These are phyloP conservation scores for Centropus unirufus DNA, from an alignment of 2,113 vertebrate species.

Conservation along the genomic window DNA sequence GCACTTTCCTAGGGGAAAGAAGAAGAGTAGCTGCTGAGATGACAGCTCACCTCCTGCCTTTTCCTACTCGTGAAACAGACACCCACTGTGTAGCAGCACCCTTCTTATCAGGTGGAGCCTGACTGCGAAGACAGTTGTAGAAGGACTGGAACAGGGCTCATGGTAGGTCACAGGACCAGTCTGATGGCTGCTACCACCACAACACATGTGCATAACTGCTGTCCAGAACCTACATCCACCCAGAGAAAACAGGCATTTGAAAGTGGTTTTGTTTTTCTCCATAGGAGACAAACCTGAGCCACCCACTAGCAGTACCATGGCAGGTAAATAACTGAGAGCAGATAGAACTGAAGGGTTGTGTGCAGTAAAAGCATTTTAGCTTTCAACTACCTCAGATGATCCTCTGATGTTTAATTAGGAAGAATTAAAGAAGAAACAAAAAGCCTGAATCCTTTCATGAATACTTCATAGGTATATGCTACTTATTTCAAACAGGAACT, in stretches of 20 bases:
- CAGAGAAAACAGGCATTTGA: not conserved
- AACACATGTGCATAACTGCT: accelerated
- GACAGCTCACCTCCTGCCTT: not conserved
- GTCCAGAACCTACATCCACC: not conserved
- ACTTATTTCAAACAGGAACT: not conserved
- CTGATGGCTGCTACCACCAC: not conserved
- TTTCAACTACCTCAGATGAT: not conserved
- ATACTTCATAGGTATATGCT: not conserved
- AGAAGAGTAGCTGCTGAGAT: not conserved
- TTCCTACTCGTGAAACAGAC: not conserved
- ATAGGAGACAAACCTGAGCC: not conserved
- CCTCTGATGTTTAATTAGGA: constrained; percentile 12
- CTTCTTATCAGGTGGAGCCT: not conserved
- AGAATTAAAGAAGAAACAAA: constrained; percentile 40
- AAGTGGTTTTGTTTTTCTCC: not conserved
- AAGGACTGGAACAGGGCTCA: not conserved
- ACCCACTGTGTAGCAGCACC: accelerated
- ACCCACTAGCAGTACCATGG: not conserved
- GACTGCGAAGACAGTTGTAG: accelerated
- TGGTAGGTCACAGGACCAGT: not conserved
- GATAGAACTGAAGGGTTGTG: not conserved
- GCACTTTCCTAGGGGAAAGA: not conserved
- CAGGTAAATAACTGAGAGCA: not conserved
- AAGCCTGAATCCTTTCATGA: not conserved
- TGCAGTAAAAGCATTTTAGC: not conserved